Base-by-base conservation (phyloP, 2,113 vertebrate species). In the Benitochromis conjunctus region DNA sequence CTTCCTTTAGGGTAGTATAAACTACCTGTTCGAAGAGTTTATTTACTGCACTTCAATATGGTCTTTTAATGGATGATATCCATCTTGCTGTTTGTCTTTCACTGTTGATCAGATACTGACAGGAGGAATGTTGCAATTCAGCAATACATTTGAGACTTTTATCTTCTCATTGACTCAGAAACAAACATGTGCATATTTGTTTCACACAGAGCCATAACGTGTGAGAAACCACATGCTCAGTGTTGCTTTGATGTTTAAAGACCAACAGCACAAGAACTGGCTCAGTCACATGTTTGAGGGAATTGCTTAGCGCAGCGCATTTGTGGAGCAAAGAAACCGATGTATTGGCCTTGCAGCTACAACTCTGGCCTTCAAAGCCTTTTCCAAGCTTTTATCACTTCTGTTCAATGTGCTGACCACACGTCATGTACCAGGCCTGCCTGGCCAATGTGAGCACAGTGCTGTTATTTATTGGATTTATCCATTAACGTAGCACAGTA, bases 341-440 rank as follows among this genome's bases (percentile, higher is more conserved):
- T 76, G 43, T 38, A 21, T 82, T 62, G 43, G 79, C 53, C 74
- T 64, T 55, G 24, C 34, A 78, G 78, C 85, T 87, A 48, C 53
- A 64, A 89, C 21, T 84, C 41, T 83, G 46, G 31, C 83, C 81
- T 88, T 93, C 69, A 86, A 88, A 91, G 77, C 13, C 51, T 56
- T 76, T 66, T 69, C 58, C 24, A 18, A 60, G 29, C 36, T 77
- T 89, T 79, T 80, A 62, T 83, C 26, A 21, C 46, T 46, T 78
- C 21, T 62, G 14, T 80, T 78, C 79, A 82, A 57, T 76, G 76
- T 66, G 69, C 41, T 76, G 71, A 82, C 36, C 48, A 53, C 80
- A 83, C 54, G 69, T 9, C 16, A 19, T 19, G 34, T 48, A 76
- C 6, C n/a, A 76, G 80, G 53, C 76, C 53, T 34, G 69, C 6